Percentiles rank a stretch among this genome's conserved stretches.
Conservation (phyloP, 2,888 invertebrate genomes). For the Leuctra nigra region DNA sequence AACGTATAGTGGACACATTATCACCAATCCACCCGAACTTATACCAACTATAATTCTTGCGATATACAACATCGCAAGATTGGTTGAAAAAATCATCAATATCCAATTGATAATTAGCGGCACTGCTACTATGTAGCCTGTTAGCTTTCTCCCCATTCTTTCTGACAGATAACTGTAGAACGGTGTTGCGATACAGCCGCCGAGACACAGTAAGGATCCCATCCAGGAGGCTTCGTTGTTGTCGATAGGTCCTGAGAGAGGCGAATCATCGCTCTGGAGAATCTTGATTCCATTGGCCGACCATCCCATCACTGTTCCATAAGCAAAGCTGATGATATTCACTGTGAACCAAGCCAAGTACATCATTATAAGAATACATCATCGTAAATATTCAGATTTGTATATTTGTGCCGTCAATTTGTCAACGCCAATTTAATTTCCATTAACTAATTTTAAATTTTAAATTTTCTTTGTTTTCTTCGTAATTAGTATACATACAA, state of each 20-base stretch:
- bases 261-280: conserved; percentile 41
- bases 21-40: conserved; percentile 47
- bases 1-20: conserved; percentile 53
- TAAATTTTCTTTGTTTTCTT: no score
- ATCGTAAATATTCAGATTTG: background rate
- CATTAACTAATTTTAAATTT: no score
- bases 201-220: conserved; percentile 48
- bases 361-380: background rate
- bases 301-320: conserved; percentile 53
- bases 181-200: conserved; percentile 46
- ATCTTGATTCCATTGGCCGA: conserved; percentile 49
- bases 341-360: conserved; percentile 39
- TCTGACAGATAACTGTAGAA: conserved; percentile 45
- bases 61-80: conserved; percentile 42
- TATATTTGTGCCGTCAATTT: no score
- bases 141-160: conserved; percentile 47
- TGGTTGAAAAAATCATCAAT: conserved; percentile 45
- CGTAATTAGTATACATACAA: no score
- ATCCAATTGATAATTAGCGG: conserved; percentile 54
- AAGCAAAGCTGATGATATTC: conserved; percentile 48
- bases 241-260: conserved; percentile 45
- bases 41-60: conserved; percentile 53
- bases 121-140: conserved; percentile 46
- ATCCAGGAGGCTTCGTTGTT: conserved; percentile 47
- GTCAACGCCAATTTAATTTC: no score